These are phyloP conservation scores for Orussus abietinus DNA, from an alignment of 1,140 invertebrate genomes.

Conservation along the genomic window DNA sequence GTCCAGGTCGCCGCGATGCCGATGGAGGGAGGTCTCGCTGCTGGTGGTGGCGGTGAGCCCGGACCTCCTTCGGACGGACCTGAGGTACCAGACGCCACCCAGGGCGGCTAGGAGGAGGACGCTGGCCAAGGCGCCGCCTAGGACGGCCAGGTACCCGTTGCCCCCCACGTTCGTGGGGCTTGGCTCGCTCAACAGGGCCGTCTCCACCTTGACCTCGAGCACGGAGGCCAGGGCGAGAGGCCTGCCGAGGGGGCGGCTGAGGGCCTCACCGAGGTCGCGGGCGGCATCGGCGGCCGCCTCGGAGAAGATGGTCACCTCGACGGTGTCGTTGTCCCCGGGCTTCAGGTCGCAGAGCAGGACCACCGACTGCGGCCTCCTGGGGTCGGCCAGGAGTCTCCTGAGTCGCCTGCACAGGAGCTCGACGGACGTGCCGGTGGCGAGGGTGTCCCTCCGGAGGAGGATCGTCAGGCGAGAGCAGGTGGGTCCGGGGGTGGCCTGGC, in stretches of 20 bases:
- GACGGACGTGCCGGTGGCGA: constrained; percentile 67
- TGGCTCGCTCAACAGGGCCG: constrained; percentile 60
- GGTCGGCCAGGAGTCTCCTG: constrained; percentile 63
- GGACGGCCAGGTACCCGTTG: constrained; percentile 55
- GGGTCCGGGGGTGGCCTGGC: constrained; percentile 55
- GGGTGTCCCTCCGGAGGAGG: constrained; percentile 63
- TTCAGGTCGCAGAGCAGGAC: constrained; percentile 80
- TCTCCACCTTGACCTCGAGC: constrained; percentile 76
- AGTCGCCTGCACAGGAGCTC: constrained; percentile 68
- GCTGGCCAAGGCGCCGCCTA: constrained; percentile 46
- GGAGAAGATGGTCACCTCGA: constrained; percentile 75
- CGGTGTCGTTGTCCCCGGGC: constrained; percentile 71
- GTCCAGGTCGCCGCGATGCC: constrained; percentile 66
- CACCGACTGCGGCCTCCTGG: constrained; percentile 57
- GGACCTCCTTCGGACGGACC: constrained; percentile 35
- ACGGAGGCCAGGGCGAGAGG: constrained; percentile 65
- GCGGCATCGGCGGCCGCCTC: constrained; percentile 63
- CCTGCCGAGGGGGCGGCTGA: constrained; percentile 62
- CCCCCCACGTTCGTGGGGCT: constrained; percentile 49
- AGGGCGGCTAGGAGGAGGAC: constrained; percentile 37
- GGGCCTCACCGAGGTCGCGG: constrained; percentile 63
- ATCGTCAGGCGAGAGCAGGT: constrained; percentile 74
- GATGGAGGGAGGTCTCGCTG: constrained; percentile 57
- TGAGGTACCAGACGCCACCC: constrained; percentile 44
- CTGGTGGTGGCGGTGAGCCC: constrained; percentile 49